Conservation (phyloP, 2,888 invertebrate species). For the Drosophila mettleri region DNA sequence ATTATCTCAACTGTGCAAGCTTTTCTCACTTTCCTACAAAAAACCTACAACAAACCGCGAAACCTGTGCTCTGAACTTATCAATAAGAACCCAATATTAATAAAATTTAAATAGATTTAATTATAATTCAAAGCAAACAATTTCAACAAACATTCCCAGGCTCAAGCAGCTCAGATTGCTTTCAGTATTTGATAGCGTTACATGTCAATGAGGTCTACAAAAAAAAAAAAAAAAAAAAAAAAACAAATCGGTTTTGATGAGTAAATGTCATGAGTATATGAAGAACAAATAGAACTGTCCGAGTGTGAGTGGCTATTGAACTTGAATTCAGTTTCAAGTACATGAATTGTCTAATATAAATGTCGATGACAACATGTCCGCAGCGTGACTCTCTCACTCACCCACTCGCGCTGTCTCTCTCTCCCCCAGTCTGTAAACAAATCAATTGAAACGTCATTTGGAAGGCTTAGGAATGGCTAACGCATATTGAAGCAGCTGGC, state of each 20-base stretch:
- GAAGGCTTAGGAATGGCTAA: conserved; percentile 36
- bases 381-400: conserved; percentile 16
- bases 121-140: neutral
- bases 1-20: too few species aligned
- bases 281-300: neutral
- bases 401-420: too few species aligned
- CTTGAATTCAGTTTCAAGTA: conserved; percentile 48
- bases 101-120: neutral
- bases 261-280: conserved; percentile 1
- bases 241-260: neutral
- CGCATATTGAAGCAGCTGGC: conserved; percentile 30
- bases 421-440: too few species aligned
- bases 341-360: conserved; percentile 40
- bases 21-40: too few species aligned
- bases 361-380: conserved; percentile 49
- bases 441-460: conserved; percentile 39
- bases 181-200: neutral
- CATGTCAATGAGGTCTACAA: neutral
- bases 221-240: neutral
- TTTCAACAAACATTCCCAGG: neutral
- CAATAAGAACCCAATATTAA: neutral
- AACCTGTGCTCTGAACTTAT: too few species aligned
- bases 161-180: neutral
- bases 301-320: conserved; percentile 32
- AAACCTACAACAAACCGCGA: too few species aligned